Evolutionary conservation across 2,888 invertebrate genomes (phyloP), one percentile per base, ranked within the genome.

Genomic region (Lysandra coridon): DNA sequence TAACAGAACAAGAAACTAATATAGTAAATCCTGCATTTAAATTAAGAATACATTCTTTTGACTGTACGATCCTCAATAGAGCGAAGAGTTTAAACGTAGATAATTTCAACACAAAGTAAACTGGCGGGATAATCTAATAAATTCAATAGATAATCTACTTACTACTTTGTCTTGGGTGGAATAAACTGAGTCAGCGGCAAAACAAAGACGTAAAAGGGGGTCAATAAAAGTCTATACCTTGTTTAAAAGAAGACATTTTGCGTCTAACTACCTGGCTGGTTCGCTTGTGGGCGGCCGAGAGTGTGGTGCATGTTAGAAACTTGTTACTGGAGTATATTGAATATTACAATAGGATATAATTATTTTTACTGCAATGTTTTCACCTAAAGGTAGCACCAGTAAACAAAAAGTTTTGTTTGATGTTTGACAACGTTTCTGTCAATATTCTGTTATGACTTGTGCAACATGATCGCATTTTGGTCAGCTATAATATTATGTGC

Each of bases 241-340:
- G 86, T 89, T 86, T 88, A 89, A 90, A 93, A 89, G 89, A 90
- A 93, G 92, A 92, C 92, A 91, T 93, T 92, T 89, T 83, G 88
- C 87, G 86, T 83, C 86, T 87, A 87, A 88, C 87, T 87, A 85
- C 85, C 85, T 85, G 84, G 82, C 84, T 83, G 85, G 85, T 76
- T 84, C 83, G 85, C 76, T 84, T 84, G 90, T 91, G 88, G 91
- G 92, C 88, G 91, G 83, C 82, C 84, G 86, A 86, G 85, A 86
- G 79, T 82, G 30, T 83, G 87, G 88, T 83, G 7, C 82, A 87
- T 86, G 83, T 80, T 6, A 83, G 23, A 80, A 80, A 81, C 81
- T 79, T 33, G 4, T 76, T 80, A 84, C 84, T 82, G 78, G 10
- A 17, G 1, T 40, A 14, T 37, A 64, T 62, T 2, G 1, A 12